Conservation (phyloP, 2,888 invertebrate genomes). For the Acanthoscelides obtectus region DNA sequence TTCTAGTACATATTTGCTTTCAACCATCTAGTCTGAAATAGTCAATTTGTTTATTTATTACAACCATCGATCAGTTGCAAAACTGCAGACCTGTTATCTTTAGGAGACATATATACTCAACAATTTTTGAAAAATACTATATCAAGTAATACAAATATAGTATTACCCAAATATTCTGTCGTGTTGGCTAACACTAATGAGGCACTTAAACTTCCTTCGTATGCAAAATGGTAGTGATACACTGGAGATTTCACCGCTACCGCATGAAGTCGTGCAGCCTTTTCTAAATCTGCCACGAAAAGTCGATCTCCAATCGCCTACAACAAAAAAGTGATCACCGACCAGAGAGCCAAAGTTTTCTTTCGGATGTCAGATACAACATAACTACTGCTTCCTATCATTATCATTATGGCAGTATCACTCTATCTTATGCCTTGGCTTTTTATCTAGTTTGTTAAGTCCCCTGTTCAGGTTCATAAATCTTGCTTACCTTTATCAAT, state of each 20-base stretch:
- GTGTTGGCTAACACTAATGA: neutral
- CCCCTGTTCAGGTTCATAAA: no score
- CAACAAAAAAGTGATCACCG: conserved; percentile 7
- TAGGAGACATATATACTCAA: no score
- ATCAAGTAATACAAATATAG: neutral
- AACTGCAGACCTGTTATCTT: no score
- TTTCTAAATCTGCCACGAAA: conserved; percentile 57
- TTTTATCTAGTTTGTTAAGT: no score
- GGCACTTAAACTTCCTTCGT: neutral
- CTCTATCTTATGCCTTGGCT: neutral
- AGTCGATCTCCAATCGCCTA: conserved; percentile 59
- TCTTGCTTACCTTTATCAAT: conserved; percentile 23
- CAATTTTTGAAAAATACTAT: neutral
- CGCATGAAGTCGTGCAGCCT: conserved; percentile 58
- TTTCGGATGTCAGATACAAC: no score
- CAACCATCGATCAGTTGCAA: no score
- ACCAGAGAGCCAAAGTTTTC: no score
- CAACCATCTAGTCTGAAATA: no score
- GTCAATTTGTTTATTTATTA: no score
- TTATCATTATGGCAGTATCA: neutral
- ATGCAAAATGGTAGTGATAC: conserved; percentile 47
- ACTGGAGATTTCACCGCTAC: conserved; percentile 54
- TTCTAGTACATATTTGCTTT: neutral
- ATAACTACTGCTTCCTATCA: no score
- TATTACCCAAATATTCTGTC: neutral